A percentile compares a stretch with the other conserved stretches of the same genome.
phyloP scores from a whole-genome alignment of 1,140 invertebrate species.

The Ptiloglossa arizonensis region DNA sequence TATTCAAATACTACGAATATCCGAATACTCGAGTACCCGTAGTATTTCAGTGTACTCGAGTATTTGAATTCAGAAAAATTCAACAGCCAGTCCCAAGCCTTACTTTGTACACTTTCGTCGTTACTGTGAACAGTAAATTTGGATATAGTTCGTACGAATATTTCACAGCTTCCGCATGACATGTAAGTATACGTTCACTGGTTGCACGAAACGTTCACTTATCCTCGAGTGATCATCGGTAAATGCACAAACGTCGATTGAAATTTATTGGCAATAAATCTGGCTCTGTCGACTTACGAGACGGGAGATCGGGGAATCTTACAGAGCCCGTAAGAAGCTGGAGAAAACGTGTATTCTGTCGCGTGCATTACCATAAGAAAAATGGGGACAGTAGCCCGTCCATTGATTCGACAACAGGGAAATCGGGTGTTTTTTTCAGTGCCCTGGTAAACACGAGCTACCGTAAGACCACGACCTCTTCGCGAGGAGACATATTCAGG shows the following conservation, averaged over 20 bases:
- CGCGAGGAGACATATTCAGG: constrained; percentile 40
- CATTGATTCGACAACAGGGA: constrained; percentile 37
- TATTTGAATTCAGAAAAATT: too few relatives aligned
- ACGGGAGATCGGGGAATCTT: background rate
- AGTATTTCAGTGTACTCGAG: too few relatives aligned
- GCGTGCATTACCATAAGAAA: background rate
- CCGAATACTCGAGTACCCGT: too few relatives aligned
- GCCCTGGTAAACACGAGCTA: background rate
- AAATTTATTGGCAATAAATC: constrained; percentile 2
- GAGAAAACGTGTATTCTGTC: too few relatives aligned
- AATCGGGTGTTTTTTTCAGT: constrained; percentile 18
- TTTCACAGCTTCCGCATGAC: too few relatives aligned
- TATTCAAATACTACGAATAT: too few relatives aligned
- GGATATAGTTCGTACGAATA: too few relatives aligned
- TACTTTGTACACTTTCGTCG: too few relatives aligned
- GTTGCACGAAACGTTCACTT: background rate
- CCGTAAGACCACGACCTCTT: constrained; percentile 29
- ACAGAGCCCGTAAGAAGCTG: background rate
- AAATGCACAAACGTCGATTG: background rate
- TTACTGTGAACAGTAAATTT: too few relatives aligned
- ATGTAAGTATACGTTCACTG: too few relatives aligned
- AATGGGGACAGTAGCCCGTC: background rate
- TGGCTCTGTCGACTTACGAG: background rate
- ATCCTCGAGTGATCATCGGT: background rate
- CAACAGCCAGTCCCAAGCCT: too few relatives aligned